Evolutionary conservation across 92 coral and sea anemone genomes (phyloP).

Genomic region (Chrysogorgia sp.): DNA sequence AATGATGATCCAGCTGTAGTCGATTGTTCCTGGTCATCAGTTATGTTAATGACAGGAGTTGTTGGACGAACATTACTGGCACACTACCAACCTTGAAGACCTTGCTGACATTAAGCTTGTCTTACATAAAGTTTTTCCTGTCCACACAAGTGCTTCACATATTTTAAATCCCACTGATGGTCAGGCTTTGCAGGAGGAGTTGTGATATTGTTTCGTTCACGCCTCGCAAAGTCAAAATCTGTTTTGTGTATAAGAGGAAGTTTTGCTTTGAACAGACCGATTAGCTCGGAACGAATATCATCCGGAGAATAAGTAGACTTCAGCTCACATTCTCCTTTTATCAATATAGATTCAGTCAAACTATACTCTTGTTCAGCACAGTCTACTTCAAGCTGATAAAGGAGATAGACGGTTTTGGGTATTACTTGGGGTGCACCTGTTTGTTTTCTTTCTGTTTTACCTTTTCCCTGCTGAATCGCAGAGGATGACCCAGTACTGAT

Average conservation of each 20-base stretch:
- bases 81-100: slow-evolving; percentile 19
- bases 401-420: slow-evolving; percentile 61
- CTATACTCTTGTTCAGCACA: slow-evolving; percentile 54
- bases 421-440: neutral
- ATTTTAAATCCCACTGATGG: slow-evolving; percentile 53
- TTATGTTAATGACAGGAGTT: no score
- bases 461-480: slow-evolving; percentile 22
- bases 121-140: slow-evolving; percentile 56
- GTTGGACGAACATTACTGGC: neutral
- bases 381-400: slow-evolving; percentile 41
- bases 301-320: slow-evolving; percentile 38
- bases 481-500: slow-evolving; percentile 45
- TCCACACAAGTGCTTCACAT: slow-evolving; percentile 62
- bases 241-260: slow-evolving; percentile 23
- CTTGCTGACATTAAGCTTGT: slow-evolving; percentile 52
- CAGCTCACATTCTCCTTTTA: slow-evolving; percentile 60
- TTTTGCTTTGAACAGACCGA: slow-evolving; percentile 38
- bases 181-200: slow-evolving; percentile 43
- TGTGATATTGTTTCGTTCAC: slow-evolving; percentile 51
- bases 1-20: no score
- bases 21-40: no score
- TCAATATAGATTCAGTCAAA: slow-evolving; percentile 49
- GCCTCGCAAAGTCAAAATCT: slow-evolving; percentile 60
- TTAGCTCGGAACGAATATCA: slow-evolving; percentile 51
- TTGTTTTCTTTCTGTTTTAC: slow-evolving; percentile 13